These are phyloP conservation scores for Notothenia rossii DNA, from an alignment of 2,113 vertebrate genomes.

Conservation along the genomic window DNA sequence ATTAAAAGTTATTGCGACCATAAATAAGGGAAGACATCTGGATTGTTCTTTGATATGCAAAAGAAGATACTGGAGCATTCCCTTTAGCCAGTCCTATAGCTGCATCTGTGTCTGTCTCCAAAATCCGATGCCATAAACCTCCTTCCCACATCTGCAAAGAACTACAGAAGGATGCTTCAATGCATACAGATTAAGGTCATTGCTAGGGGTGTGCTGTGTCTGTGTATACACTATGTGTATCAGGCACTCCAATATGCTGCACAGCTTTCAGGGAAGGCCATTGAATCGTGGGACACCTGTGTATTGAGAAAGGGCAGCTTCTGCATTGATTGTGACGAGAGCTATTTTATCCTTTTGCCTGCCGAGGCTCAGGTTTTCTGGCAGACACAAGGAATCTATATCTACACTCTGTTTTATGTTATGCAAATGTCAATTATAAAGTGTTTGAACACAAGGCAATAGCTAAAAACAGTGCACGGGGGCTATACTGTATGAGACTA, in stretches of 20 bases:
- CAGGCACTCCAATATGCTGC: conserved; percentile 29
- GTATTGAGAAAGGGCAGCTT: conserved; percentile 38
- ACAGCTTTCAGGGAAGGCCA: conserved; percentile 47
- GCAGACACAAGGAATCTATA: conserved; percentile 10
- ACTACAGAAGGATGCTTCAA: conserved; percentile 19
- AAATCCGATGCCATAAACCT: conserved; percentile 3
- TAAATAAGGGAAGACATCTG: background rate
- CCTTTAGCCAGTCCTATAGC: background rate
- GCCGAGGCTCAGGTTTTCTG: conserved; percentile 2
- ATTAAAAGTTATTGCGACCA: background rate
- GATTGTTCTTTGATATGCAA: background rate
- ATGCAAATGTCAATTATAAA: background rate
- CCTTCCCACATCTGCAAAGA: conserved; percentile 20
- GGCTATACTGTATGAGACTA: background rate
- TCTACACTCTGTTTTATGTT: background rate
- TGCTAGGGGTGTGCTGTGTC: conserved; percentile 10
- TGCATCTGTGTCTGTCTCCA: conserved; percentile 1
- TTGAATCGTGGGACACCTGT: conserved; percentile 49
- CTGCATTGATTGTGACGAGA: conserved; percentile 9
- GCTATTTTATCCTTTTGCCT: conserved; percentile 22
- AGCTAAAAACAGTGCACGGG: background rate
- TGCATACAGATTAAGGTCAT: conserved; percentile 34
- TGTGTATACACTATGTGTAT: conserved; percentile 17
- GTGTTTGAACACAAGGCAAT: too few species aligned
- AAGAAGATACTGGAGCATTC: background rate